Evolutionary conservation across 1,140 invertebrate genomes (phyloP), one percentile per base, ranked within the genome.

Genomic region (Cyclina sinensis): DNA sequence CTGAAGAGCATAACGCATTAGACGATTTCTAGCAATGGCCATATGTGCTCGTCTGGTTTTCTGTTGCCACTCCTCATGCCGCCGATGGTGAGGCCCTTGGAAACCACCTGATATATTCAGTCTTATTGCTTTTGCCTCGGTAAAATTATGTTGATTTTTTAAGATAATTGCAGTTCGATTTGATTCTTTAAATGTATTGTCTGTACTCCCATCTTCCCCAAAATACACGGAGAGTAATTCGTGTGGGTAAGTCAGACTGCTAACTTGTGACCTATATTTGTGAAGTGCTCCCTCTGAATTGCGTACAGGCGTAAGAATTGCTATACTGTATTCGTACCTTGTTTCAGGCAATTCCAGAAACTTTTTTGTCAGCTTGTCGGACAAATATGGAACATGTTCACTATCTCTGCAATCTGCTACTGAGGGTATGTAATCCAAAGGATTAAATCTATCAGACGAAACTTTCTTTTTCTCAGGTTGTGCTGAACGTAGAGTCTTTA

Each of bases 301-400:
- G 51, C 92, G 91, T 39, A 95, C 89, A 9, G 94, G 94, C 27
- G 93, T 93, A n/a, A 94, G 48, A 39, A 95, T 95, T 0, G 93
- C 54, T 11, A 94, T 68, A 54, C 68, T 90, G 0, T 91, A 68
- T 27, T 62, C 62, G 30, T 90, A 89, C 9, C 79, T 82, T 18
- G 62, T 85, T 5, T 82, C 21, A 30, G 89, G 78, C 16, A 92
- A 87, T 27, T 74, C 30, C n/a, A 91, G 48, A 57, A 86, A 89
- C 30, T 86, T 46, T 39, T 90, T 30, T 48, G 89, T 79, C 39
- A 92, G 89, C 14, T 76, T 46, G 14, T 84, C 46, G 18, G 78
- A 51, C 39, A 93, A 30, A 14, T 59, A 43, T 46, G 74, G 81
- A 1, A 93, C 90, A 4, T 83, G 27, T 39, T 93, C 92, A 21